Evolutionary conservation across 2,113 vertebrate genomes (phyloP).

Genomic region (Columba livia): DNA sequence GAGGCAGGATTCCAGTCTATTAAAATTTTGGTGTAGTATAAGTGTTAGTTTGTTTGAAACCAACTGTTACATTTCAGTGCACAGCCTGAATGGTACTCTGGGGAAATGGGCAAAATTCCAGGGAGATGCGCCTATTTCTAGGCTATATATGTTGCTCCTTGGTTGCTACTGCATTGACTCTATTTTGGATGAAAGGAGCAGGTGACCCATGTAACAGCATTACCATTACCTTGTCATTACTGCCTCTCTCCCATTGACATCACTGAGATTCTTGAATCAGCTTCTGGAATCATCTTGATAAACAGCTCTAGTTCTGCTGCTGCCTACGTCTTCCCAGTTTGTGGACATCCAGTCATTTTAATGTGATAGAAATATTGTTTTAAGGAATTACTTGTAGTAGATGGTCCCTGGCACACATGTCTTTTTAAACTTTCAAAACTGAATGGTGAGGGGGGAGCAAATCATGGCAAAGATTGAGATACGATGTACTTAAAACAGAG

Average conservation of each 20-base stretch:
- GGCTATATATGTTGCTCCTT: neutral
- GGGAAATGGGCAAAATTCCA: neutral
- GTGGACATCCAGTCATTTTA: neutral
- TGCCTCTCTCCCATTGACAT: neutral
- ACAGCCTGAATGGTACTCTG: neutral
- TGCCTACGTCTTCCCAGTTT: neutral
- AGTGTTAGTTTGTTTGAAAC: slow-evolving; percentile 7
- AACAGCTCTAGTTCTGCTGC: neutral
- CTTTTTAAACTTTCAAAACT: neutral
- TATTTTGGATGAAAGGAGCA: neutral
- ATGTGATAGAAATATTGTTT: neutral
- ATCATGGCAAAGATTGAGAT: neutral
- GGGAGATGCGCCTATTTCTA: neutral
- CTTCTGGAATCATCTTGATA: neutral
- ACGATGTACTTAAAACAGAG: neutral
- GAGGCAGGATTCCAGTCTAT: neutral
- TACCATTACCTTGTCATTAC: neutral
- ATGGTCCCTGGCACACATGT: neutral
- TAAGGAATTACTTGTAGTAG: neutral
- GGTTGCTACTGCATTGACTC: neutral
- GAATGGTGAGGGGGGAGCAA: neutral
- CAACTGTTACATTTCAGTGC: neutral
- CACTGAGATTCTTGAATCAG: neutral
- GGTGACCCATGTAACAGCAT: neutral
- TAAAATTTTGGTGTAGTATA: neutral